Percentiles rank a stretch among this genome's conserved stretches.
These are phyloP conservation scores for Drosophila pruinosa DNA, from an alignment of 1,140 invertebrate genomes.

Conservation along the genomic window DNA sequence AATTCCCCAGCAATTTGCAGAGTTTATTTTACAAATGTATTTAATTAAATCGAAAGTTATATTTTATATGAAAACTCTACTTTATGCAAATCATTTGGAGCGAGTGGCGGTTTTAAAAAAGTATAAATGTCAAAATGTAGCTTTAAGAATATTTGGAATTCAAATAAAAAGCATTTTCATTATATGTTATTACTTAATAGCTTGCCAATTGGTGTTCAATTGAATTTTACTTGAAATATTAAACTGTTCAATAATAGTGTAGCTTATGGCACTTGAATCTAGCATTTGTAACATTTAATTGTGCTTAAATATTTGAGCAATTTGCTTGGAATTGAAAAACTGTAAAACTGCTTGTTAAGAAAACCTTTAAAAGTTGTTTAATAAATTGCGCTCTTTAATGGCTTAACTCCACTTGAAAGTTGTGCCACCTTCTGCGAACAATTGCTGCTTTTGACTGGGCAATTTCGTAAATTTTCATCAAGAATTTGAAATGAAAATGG, in stretches of 20 bases:
- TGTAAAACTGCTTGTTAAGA: background rate
- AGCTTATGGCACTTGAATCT: no score
- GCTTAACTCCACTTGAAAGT: background rate
- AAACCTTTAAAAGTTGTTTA: background rate
- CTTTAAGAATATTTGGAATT: no score
- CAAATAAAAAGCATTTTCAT: no score
- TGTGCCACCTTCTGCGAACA: background rate
- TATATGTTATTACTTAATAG: no score
- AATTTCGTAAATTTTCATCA: constrained; percentile 9
- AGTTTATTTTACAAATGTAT: background rate
- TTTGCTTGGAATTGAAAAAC: background rate
- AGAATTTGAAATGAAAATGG: constrained; percentile 19
- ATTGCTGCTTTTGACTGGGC: background rate
- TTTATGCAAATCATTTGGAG: no score
- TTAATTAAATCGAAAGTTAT: background rate
- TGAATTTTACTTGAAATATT: no score
- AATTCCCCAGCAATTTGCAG: background rate
- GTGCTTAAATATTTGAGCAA: no score
- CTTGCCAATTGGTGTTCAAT: no score
- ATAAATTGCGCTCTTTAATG: background rate
- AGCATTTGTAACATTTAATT: no score
- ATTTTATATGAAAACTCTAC: background rate
- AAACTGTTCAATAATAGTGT: no score
- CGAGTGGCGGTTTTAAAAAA: no score
- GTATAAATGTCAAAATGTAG: no score